These are phyloP conservation scores for Ictalurus furcatus DNA, from an alignment of 2,113 vertebrate species.

Conservation along the genomic window DNA sequence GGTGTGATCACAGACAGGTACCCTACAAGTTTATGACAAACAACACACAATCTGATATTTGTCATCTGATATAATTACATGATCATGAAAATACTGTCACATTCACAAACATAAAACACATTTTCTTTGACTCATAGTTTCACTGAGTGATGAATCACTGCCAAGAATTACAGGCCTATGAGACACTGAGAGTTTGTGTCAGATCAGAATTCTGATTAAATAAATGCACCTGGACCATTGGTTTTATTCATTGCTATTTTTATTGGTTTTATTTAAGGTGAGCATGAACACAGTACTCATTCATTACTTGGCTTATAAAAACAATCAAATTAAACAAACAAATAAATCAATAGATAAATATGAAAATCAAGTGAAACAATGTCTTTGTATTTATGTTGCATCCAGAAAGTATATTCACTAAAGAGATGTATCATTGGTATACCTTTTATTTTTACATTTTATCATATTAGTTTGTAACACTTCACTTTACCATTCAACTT, in stretches of 20 bases:
- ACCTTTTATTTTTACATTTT: background rate
- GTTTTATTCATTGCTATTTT: background rate
- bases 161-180: background rate
- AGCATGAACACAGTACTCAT: background rate
- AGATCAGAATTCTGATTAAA: background rate
- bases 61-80: background rate
- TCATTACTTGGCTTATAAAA: background rate
- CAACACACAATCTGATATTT: background rate
- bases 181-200: background rate
- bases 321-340: too few species aligned
- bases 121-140: background rate
- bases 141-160: background rate
- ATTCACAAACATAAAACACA: background rate
- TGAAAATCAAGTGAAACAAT: background rate
- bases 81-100: background rate
- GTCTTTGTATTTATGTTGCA: too few species aligned
- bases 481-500: background rate
- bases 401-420: background rate
- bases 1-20: conserved; percentile 7
- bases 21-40: conserved; percentile 21
- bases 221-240: background rate
- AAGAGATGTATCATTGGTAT: background rate
- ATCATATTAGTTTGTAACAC: background rate
- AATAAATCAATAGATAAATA: too few species aligned
- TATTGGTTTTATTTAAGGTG: background rate